phyloP scores from a whole-genome alignment of 1,140 invertebrate species.

The Hylyphantes graminicola region DNA sequence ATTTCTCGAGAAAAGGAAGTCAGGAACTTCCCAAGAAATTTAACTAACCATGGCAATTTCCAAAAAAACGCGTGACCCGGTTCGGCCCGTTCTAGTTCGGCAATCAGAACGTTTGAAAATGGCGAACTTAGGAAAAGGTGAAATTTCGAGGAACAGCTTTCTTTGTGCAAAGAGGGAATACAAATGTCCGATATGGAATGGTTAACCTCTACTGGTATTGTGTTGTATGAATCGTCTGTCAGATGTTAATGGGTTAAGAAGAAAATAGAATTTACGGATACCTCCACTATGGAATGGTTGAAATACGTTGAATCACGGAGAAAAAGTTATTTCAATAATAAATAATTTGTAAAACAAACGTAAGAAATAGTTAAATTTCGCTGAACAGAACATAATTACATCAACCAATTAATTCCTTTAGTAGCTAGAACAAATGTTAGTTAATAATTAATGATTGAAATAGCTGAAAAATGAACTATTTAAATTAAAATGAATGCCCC shows the following conservation, averaged over 20 bases:
- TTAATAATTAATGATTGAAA: too few relatives aligned
- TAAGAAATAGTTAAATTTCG: not conserved
- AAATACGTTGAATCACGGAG: too few relatives aligned
- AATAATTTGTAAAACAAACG: not conserved
- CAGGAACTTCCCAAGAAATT: too few relatives aligned
- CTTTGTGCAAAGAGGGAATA: not conserved
- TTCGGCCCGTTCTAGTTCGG: not conserved
- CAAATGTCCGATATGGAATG: not conserved
- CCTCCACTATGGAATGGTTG: too few relatives aligned
- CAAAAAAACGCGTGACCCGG: conserved; percentile 17
- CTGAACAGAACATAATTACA: too few relatives aligned
- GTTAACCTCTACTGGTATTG: conserved; percentile 25
- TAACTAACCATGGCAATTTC: too few relatives aligned
- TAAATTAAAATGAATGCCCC: too few relatives aligned
- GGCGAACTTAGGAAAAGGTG: not conserved
- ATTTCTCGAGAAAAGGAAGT: too few relatives aligned
- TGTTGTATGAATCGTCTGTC: conserved; percentile 7
- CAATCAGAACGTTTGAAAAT: conserved; percentile 23
- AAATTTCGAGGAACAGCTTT: conserved; percentile 6
- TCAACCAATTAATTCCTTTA: too few relatives aligned
- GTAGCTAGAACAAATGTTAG: too few relatives aligned
- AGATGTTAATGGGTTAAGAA: not conserved
- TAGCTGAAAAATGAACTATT: too few relatives aligned
- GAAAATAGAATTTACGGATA: not conserved
- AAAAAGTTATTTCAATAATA: not conserved